Evolutionary conservation across 2,888 invertebrate genomes (phyloP).

Genomic region (Podabrus alpinus): DNA sequence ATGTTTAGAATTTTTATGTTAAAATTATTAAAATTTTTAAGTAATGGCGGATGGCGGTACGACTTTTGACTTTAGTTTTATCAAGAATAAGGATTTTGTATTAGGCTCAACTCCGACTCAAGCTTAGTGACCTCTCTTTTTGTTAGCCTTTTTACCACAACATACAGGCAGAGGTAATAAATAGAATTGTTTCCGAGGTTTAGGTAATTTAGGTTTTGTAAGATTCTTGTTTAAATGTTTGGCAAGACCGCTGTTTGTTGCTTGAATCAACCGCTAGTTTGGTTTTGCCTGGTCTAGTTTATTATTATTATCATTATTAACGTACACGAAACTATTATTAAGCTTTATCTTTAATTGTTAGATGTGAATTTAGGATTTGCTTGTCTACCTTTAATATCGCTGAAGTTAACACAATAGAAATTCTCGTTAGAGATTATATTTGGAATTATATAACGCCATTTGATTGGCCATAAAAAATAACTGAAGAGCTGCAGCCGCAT

Average conservation of each 20-base stretch:
- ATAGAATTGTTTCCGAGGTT: constrained; percentile 46
- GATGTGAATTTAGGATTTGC: background rate
- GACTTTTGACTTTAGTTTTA: background rate
- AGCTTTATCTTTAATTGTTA: background rate
- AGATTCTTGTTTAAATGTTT: constrained; percentile 42
- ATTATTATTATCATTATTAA: constrained; percentile 10
- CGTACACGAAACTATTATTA: constrained; percentile 4
- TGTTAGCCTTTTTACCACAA: constrained; percentile 36
- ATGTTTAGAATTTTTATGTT: background rate
- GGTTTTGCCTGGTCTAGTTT: constrained; percentile 12
- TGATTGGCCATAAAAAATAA: no score
- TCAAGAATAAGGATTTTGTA: constrained; percentile 7
- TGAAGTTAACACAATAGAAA: background rate
- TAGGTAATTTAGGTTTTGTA: constrained; percentile 47
- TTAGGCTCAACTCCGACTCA: constrained; percentile 21
- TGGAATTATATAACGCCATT: no score
- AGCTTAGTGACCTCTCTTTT: constrained; percentile 35
- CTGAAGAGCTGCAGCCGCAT: no score
- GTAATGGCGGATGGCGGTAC: background rate
- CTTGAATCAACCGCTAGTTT: constrained; percentile 5
- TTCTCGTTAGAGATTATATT: background rate
- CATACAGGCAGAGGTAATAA: constrained; percentile 41
- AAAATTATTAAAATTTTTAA: background rate
- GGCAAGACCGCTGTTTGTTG: constrained; percentile 21
- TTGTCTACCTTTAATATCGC: background rate